Evolutionary conservation across 2,888 invertebrate genomes (phyloP), one percentile per base, ranked within the genome.

Genomic region (Drosophila monieri): DNA sequence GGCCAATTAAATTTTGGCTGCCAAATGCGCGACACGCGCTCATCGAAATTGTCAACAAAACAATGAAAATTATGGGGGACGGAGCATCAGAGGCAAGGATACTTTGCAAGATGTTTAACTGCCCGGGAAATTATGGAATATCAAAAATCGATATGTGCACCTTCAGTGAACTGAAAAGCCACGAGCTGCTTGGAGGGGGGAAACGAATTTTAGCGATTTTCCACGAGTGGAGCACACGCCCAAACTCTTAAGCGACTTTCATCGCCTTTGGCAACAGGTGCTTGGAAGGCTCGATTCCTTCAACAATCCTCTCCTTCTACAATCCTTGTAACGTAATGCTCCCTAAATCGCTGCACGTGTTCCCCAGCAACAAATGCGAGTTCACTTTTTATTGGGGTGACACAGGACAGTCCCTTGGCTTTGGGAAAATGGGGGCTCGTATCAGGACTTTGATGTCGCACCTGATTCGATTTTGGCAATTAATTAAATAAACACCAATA

Each of bases 271-370:
- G 70, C 80, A 86, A 74, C 80, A 67, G 58, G 49, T 57, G 76
- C 76, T 27, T 54, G 52, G 43, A 30, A 69, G 51, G 14, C 48
- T 55, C 25, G 27, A 49, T 39, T 21, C 56, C 23, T 23, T 27
- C 35, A 18, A 9, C 9, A 9, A 27, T 14, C 53, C 25, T n/a
- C n/a, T n/a, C n/a, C n/a, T n/a, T n/a, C n/a, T n/a, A n/a, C n/a
- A n/a, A 23, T 15, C 39, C 15, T 41, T 41, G 25, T 52, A 43
- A 59, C 43, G 66, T 76, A 85, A 85, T 83, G 58, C 80, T 56
- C 51, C 35, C 46, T 59, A 80, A 76, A 81, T 76, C 74, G 65
- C 30, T 46, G 67, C 81, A 81, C 86, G 86, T 85, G 88, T 73
- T 66, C 30, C 27, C 49, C 49, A 62, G 39, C 30, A n/a, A 49